Percentiles rank a stretch among this genome's conserved stretches.
These are phyloP conservation scores for Scomber scombrus DNA, from an alignment of 2,113 vertebrate genomes.

Conservation along the genomic window DNA sequence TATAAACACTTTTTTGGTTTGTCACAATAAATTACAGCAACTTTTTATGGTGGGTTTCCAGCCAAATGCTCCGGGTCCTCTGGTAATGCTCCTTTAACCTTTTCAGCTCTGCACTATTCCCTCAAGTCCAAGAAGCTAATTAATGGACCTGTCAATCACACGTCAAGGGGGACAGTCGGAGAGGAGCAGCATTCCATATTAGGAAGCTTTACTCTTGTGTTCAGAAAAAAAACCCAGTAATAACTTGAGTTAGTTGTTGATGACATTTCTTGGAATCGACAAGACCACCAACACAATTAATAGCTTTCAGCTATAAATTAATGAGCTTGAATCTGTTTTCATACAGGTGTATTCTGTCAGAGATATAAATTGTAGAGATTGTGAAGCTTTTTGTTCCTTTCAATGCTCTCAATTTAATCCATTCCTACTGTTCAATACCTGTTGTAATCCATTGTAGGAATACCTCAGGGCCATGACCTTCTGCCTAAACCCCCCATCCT, in stretches of 20 bases:
- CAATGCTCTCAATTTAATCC: too few species aligned
- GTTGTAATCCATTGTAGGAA: neutral
- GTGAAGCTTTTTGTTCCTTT: too few species aligned
- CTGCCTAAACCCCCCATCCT: neutral
- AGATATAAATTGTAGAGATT: neutral
- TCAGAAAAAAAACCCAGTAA: neutral
- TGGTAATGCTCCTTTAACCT: conserved; percentile 2
- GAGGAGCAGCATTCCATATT: conserved; percentile 1
- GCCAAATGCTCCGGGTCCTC: too few species aligned
- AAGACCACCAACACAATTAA: neutral
- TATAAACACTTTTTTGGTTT: conserved; percentile 10
- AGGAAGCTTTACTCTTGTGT: neutral
- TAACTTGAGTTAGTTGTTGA: neutral
- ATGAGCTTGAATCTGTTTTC: too few species aligned
- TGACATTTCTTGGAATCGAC: conserved; percentile 4
- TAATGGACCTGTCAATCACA: conserved; percentile 40
- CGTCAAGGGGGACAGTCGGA: conserved; percentile 8
- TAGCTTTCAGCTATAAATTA: neutral
- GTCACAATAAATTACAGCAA: conserved; percentile 4
- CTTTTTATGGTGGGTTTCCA: too few species aligned
- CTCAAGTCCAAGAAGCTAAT: conserved; percentile 16
- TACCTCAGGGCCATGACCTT: neutral
- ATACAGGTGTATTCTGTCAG: neutral
- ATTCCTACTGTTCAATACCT: neutral
- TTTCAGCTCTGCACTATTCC: neutral